Evolutionary conservation across 1,140 invertebrate genomes (phyloP).

Genomic region (Lepidotrigona ventralis): DNA sequence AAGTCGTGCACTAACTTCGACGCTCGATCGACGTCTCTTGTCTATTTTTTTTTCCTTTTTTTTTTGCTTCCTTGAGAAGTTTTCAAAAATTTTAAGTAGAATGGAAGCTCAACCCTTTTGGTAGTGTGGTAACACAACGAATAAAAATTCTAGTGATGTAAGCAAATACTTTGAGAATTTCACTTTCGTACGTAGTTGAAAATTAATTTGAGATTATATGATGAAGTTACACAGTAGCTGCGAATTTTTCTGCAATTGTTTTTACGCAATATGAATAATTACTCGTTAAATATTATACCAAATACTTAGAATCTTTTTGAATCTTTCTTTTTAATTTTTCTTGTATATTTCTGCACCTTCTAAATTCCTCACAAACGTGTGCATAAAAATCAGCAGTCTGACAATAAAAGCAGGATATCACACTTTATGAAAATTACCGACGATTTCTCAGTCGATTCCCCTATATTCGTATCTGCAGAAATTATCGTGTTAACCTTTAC

Average conservation of each 20-base stretch:
- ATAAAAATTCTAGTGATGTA: background rate
- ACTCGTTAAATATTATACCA: no score
- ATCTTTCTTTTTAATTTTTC: no score
- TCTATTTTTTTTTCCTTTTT: background rate
- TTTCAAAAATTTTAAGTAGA: background rate
- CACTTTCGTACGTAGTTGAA: background rate
- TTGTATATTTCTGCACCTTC: no score
- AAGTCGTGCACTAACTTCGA: background rate
- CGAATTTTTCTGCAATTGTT: no score
- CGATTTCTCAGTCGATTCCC: background rate
- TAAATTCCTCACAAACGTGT: no score
- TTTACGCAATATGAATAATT: no score
- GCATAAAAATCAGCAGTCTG: no score
- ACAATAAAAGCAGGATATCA: background rate
- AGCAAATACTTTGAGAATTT: background rate
- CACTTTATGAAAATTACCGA: background rate
- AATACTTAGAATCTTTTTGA: no score
- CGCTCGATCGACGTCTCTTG: background rate
- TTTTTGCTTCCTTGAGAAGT: background rate
- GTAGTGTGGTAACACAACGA: background rate
- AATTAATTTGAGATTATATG: background rate
- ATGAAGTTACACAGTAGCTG: no score
- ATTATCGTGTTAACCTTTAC: background rate
- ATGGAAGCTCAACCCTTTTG: background rate
- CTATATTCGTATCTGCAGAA: no score